Base-by-base conservation (phyloP, 2,113 vertebrate genomes). In the Cyrtonyx montezumae region DNA sequence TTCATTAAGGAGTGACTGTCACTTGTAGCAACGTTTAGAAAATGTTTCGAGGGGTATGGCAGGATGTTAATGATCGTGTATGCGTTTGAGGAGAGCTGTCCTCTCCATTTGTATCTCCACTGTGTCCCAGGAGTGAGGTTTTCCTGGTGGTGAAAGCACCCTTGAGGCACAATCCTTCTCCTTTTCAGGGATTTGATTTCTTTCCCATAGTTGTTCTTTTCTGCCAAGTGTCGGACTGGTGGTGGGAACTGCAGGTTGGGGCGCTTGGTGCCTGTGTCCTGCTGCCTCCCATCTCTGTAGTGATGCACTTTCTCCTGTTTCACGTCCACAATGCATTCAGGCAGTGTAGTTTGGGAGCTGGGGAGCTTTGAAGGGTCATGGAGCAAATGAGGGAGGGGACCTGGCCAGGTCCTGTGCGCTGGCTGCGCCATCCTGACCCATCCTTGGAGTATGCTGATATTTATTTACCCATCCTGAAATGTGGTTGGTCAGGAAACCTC, bases 1-100 rank as follows among this genome's bases (percentile, higher is more conserved):
- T 88, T 97, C 92, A 90, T 94, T 94, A 88, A 62, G 93, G 94
- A 91, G 93, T 36, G 87, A 79, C 92, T 90, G 87, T 68, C 90
- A 81, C 94, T 88, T 88, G 92, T 62, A 91, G 94, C 89, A 91
- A 82, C 66, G 14, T 62, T 45, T 73, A 58, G 80, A 37, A 78
- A 74, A 14, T 3, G 36, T 80, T 75, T 61, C 37, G 10, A 68
- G 92, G 92, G 89, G 51, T 92, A 25, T 49, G 92, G 76, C 59
- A 79, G 83, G 73, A 59, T 53, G 85, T 23, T 89, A 86, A 80
- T 62, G 88, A 49, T 37, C 15, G 34, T 6, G 12, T 76, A 62
- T 2, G 45, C 7, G 19, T 18, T 67, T 6, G 32, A 80, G 61
- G 0, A 2, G 59, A 85, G 69, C 71, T 11, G 23, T 71, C 81